Evolutionary conservation across 2,113 vertebrate genomes (phyloP).

Genomic region (Panthera tigris): DNA sequence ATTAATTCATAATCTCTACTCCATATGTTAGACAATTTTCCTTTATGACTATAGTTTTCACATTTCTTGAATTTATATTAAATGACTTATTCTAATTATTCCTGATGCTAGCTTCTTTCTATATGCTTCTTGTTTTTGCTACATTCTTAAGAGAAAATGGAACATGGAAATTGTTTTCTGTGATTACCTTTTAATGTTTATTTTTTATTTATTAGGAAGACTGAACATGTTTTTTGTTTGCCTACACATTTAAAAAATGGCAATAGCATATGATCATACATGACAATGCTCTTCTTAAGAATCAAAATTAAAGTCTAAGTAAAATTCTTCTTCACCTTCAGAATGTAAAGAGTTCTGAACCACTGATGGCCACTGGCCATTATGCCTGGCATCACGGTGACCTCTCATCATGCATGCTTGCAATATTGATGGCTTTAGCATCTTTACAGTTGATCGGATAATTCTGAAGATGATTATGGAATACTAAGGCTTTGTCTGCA

Average conservation of each 20-base stretch:
- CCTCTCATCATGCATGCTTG: neutral
- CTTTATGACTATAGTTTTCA: neutral
- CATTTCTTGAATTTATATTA: conserved; percentile 1
- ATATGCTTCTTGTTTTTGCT: neutral
- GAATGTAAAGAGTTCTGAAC: conserved; percentile 17
- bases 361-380: neutral
- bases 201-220: conserved; percentile 25
- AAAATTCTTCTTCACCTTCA: conserved; percentile 18
- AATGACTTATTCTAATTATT: conserved; percentile 29
- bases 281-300: neutral
- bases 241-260: neutral
- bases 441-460: neutral
- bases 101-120: neutral
- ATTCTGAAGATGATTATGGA: conserved; percentile 19
- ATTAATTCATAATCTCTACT: conserved; percentile 30
- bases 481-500: conserved; percentile 2
- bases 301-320: neutral
- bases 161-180: neutral
- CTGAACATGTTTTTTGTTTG: neutral
- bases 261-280: neutral
- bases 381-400: neutral
- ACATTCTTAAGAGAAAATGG: conserved; percentile 8
- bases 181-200: conserved; percentile 10
- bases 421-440: neutral
- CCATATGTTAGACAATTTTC: neutral